These are phyloP conservation scores for Ariopsis seemanni DNA, from an alignment of 2,113 vertebrate species.

Conservation along the genomic window DNA sequence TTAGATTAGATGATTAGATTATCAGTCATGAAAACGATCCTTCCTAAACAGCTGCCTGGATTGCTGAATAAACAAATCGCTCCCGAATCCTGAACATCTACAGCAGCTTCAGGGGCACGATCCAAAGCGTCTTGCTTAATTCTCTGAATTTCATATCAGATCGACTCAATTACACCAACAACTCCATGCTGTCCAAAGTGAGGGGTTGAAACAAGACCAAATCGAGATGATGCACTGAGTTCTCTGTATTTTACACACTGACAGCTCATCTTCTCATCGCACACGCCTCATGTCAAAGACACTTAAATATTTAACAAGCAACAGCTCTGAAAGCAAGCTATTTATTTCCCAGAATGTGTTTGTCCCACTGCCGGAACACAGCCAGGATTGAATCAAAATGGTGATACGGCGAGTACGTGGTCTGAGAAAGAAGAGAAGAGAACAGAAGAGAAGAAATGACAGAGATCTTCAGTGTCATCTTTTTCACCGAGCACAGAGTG, in stretches of 20 bases:
- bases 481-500: slow-evolving; percentile 48
- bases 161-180: slow-evolving; percentile 17
- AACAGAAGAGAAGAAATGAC: too few species aligned
- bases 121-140: background rate
- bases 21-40: background rate
- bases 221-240: slow-evolving; percentile 10
- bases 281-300: slow-evolving; percentile 35
- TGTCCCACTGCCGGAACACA: background rate
- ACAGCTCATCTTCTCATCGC: slow-evolving; percentile 18
- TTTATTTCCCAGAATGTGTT: slow-evolving; percentile 59
- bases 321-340: slow-evolving; percentile 66
- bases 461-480: slow-evolving; percentile 9
- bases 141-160: background rate
- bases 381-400: slow-evolving; percentile 48
- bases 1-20: background rate
- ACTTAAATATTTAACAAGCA: slow-evolving; percentile 66
- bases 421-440: background rate
- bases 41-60: background rate
- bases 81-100: background rate
- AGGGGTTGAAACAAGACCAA: slow-evolving; percentile 16
- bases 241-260: slow-evolving; percentile 27
- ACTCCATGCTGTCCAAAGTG: slow-evolving; percentile 19
- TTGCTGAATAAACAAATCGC: background rate
- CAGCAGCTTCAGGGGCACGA: slow-evolving; percentile 16
- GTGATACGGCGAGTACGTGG: slow-evolving; percentile 30